phyloP scores from a whole-genome alignment of 1,140 invertebrate species.

The Eupeodes corollae region DNA sequence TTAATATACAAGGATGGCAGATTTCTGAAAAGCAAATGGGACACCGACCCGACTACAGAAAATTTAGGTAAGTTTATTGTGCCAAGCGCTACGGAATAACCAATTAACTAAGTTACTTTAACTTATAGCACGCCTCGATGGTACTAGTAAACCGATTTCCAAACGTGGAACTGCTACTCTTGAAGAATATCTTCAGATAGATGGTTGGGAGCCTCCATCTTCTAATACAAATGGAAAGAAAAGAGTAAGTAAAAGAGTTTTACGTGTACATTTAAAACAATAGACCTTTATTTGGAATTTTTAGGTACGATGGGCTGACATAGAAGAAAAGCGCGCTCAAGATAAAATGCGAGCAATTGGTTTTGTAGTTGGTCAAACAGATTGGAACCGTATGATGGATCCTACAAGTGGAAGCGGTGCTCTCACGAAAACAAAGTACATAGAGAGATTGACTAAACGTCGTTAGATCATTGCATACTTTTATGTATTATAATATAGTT shows the following conservation, averaged over 20 bases:
- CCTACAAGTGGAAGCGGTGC: conserved; percentile 77
- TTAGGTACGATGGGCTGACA: conserved; percentile 93
- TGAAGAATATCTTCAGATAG: conserved; percentile 84
- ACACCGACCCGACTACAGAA: conserved; percentile 28
- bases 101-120: conserved; percentile 13
- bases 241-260: conserved; percentile 50
- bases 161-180: conserved; percentile 48
- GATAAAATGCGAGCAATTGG: conserved; percentile 85
- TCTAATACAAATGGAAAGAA: conserved; percentile 69
- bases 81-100: neutral
- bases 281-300: conserved; percentile 10
- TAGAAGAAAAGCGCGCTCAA: conserved; percentile 82
- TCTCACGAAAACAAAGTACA: conserved; percentile 88
- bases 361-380: conserved; percentile 89
- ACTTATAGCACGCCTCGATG: conserved; percentile 79
- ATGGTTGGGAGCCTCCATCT: conserved; percentile 50
- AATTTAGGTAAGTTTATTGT: conserved; percentile 26
- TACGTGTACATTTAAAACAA: neutral
- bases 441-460: conserved; percentile 45
- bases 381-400: conserved; percentile 91
- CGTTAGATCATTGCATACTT: conserved; percentile 7
- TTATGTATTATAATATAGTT: too few relatives aligned
- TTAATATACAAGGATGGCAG: conserved; percentile 11
- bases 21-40: conserved; percentile 36
- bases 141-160: conserved; percentile 51